Evolutionary conservation across 2,888 invertebrate genomes (phyloP).

Genomic region (Parnassius glacialis): DNA sequence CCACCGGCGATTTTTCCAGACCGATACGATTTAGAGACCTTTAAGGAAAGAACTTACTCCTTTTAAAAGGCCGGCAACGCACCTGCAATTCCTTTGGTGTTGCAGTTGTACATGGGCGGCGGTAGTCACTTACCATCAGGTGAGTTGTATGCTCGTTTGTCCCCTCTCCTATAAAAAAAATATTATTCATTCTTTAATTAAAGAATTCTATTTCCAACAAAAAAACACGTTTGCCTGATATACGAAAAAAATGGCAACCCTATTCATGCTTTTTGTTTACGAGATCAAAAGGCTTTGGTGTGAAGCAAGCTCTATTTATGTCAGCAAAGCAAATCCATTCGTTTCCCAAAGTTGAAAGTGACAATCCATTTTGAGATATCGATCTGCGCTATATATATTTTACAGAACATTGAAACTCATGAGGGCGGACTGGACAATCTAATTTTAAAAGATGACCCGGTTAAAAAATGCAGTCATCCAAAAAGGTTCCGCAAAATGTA

Average conservation of each 20-base stretch:
- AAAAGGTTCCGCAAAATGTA: slow-evolving; percentile 40
- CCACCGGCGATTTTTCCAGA: too few relatives aligned
- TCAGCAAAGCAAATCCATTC: slow-evolving; percentile 21
- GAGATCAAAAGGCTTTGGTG: slow-evolving; percentile 22
- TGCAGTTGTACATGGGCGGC: too few relatives aligned
- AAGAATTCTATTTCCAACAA: too few relatives aligned
- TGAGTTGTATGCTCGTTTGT: too few relatives aligned
- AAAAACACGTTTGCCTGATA: too few relatives aligned
- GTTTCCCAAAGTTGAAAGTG: slow-evolving; percentile 41
- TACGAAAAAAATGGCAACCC: slow-evolving; percentile 1
- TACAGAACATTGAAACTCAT: slow-evolving; percentile 51
- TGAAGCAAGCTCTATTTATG: slow-evolving; percentile 18
- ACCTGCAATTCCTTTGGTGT: too few relatives aligned
- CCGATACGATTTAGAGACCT: too few relatives aligned
- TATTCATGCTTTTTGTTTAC: slow-evolving; percentile 16
- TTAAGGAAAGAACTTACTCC: too few relatives aligned
- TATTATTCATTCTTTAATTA: too few relatives aligned
- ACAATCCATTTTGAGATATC: slow-evolving; percentile 49
- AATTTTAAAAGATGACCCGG: slow-evolving; percentile 70
- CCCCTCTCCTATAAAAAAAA: too few relatives aligned
- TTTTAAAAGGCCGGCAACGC: too few relatives aligned
- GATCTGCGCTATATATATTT: slow-evolving; percentile 61
- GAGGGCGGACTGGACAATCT: slow-evolving; percentile 47
- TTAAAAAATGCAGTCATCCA: slow-evolving; percentile 62
- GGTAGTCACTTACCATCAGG: too few relatives aligned